Evolutionary conservation across 1,140 invertebrate genomes (phyloP), one percentile per base, ranked within the genome.

Genomic region (Ruditapes philippinarum): DNA sequence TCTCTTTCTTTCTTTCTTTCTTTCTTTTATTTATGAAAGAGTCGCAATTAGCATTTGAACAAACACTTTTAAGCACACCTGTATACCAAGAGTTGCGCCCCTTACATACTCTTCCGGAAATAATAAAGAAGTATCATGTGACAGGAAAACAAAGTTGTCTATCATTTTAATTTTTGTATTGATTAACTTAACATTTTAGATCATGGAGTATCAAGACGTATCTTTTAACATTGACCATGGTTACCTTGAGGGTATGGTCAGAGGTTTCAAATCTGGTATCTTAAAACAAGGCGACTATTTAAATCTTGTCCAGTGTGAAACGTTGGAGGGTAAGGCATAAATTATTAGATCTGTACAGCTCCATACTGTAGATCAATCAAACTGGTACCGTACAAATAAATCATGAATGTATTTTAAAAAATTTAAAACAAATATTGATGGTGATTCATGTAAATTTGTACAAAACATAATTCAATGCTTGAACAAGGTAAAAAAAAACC

Each of bases 271-370:
- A 96, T 98, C 98, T 96, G 99, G 99, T 85, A 99, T 99, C 92
- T 96, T 99, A 0, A 99, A 98, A 94, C 98, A 99, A 95, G 97
- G 98, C 36, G 99, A 99, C 96, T 99, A 99, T 96, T 96, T 99
- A 65, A 99, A 99, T 97, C 97, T 99, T 95, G 99, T 99, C 78
- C 99, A 99, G 95, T 99, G 99, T 96, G 99, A 99, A 97, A 99
- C 99, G 85, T 96, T 99, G 83, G 99, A 99, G 97, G 99, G 99
- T 99, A 97, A 96, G 93, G 14, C 4, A 45, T 57, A 45, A 45
- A n/a, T n/a, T n/a, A n/a, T n/a, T n/a, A n/a, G n/a, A n/a, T n/a
- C n/a, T n/a, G n/a, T n/a, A n/a, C n/a, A n/a, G n/a, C n/a, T n/a
- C n/a, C n/a, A n/a, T n/a, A n/a, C n/a, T n/a, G n/a, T n/a, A n/a